phyloP scores from a whole-genome alignment of 2,113 vertebrate species.

The Mugil cephalus region DNA sequence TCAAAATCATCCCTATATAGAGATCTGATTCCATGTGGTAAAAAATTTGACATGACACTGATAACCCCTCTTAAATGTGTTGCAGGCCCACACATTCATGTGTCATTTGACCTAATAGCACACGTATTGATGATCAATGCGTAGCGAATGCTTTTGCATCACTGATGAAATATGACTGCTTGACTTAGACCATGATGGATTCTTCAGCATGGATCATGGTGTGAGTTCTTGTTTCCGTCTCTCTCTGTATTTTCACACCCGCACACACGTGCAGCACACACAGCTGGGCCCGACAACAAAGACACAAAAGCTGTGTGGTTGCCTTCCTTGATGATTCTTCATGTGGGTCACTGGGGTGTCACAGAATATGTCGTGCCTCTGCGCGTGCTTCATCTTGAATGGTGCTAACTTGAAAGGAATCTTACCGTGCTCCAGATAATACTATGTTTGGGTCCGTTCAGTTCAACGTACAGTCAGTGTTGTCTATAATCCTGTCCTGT shows the following conservation, averaged over 20 bases:
- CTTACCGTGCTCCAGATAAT: constrained; percentile 36
- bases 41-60: too few species aligned
- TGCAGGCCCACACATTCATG: too few species aligned
- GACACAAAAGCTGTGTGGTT: constrained; percentile 16
- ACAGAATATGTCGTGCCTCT: constrained; percentile 1
- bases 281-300: constrained; percentile 13
- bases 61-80: too few species aligned
- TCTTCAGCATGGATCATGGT: constrained; percentile 9
- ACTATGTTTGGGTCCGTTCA: constrained; percentile 16
- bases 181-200: constrained; percentile 16
- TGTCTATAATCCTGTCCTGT: constrained; percentile 23
- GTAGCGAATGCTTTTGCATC: not conserved
- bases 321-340: constrained; percentile 16
- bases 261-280: constrained; percentile 7
- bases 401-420: constrained; percentile 37
- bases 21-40: too few species aligned
- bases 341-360: constrained; percentile 28
- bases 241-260: not conserved
- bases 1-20: too few species aligned
- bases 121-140: too few species aligned
- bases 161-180: not conserved
- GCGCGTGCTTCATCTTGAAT: constrained; percentile 12
- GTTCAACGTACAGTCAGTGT: not conserved
- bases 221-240: constrained; percentile 21
- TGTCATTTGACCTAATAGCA: too few species aligned